Conservation (phyloP, 1,140 invertebrate genomes). For the Pissodes strobi region DNA sequence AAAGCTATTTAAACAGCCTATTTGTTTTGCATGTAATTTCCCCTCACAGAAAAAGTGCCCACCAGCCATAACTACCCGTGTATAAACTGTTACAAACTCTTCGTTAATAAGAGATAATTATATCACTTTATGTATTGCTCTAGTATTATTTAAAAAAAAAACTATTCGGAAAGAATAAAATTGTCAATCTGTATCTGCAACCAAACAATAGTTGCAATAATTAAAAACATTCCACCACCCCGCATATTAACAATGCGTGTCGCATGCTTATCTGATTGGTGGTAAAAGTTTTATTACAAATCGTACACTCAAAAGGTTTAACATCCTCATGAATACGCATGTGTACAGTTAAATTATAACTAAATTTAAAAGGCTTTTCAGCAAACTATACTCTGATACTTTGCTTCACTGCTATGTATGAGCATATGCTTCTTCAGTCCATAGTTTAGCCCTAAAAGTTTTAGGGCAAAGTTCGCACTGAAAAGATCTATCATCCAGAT, state of each 20-base stretch:
- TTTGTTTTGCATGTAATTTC: too few relatives aligned
- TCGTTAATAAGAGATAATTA: too few relatives aligned
- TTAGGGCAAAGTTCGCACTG: conserved; percentile 66
- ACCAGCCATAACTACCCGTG: too few relatives aligned
- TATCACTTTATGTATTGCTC: too few relatives aligned
- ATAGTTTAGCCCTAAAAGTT: conserved; percentile 31
- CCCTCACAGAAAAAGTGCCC: too few relatives aligned
- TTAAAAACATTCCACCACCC: too few relatives aligned
- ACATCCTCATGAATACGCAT: conserved; percentile 74
- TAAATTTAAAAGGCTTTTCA: conserved; percentile 51
- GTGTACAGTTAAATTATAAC: conserved; percentile 43
- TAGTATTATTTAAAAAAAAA: too few relatives aligned
- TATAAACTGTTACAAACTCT: too few relatives aligned
- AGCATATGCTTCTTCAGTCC: conserved; percentile 29
- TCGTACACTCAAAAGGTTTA: conserved; percentile 66
- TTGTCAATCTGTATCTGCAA: too few relatives aligned
- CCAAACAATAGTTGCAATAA: too few relatives aligned
- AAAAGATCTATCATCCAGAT: conserved; percentile 65
- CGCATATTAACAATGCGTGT: conserved; percentile 25
- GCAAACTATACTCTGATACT: conserved; percentile 30
- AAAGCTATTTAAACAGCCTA: too few relatives aligned
- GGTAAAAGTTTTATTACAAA: conserved; percentile 54
- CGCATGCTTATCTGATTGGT: conserved; percentile 35
- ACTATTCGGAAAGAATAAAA: too few relatives aligned
- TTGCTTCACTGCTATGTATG: conserved; percentile 19